Base-by-base conservation (phyloP, 2,797 vertebrate genomes). In the Coregonus sp. region DNA sequence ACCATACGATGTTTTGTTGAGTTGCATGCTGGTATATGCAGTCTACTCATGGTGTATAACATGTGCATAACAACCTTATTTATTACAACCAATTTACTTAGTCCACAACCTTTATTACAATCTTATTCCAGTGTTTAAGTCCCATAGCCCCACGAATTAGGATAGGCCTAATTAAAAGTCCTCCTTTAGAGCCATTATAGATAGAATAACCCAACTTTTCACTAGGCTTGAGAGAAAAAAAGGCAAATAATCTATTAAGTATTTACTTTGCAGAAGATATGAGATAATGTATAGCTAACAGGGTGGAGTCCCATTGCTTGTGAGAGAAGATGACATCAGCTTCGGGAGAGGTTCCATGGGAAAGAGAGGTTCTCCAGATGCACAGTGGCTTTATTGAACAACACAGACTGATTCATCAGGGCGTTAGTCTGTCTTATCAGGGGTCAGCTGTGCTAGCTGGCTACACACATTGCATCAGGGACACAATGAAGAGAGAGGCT, bases 11-110 rank as follows among this genome's bases (percentile, higher is more conserved):
- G 63, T 77, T 73, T 92, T 67, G 81, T 52, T 59, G 75, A 80
- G 89, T 86, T 94, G 94, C 91, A 94, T 92, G 90, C 9, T 93
- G 94, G 93, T 90, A 92, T 73, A 92, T 92, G 79, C 89, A 93
- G 94, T 93, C 70, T 63, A 5, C n/a, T 6, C 52, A 0, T 54
- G 52, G 59, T 11, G 5, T 61, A 61, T 25, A 20, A 20, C n/a
- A n/a, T 4, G 1, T 61, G 59, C 3, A 25, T 25, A 47, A 47
- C 40, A 61, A 25, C n/a, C 2, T 61, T 61, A 7, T 20, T 20
- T 47, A 47, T 33, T 33, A 56, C 15, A 18, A 56, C 5, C 4
- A 56, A 18, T 56, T 56, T 25, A 25, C 6, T 20, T 61, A 20
- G n/a, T 61, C 5, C 20, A 25, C n/a, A 61, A 20, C n/a, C 40